A percentile compares a stretch with the other conserved stretches of the same genome.
Evolutionary conservation across 2,888 invertebrate genomes (phyloP).

Genomic region (Oscheius sp.): DNA sequence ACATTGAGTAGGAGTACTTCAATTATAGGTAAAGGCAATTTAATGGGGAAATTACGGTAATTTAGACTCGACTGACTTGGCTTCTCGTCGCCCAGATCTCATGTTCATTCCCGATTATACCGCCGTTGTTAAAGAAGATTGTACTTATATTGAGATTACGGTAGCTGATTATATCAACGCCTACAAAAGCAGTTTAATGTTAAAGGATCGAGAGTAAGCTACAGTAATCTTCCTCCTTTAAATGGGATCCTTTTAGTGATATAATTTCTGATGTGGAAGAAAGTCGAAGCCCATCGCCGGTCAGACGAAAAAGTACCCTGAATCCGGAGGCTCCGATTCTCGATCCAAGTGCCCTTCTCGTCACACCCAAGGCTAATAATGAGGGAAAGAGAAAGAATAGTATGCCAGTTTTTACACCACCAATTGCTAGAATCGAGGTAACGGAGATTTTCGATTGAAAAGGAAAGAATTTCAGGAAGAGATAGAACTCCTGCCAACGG

Average conservation of each 20-base stretch:
- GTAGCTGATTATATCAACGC: slow-evolving; percentile 61
- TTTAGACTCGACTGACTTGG: slow-evolving; percentile 50
- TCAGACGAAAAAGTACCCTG: slow-evolving; percentile 25
- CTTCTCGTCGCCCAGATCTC: slow-evolving; percentile 58
- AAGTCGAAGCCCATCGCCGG: slow-evolving; percentile 29
- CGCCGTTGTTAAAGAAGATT: slow-evolving; percentile 58
- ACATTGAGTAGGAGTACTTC: slow-evolving; percentile 55
- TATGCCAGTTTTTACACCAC: not conserved
- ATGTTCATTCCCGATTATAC: slow-evolving; percentile 62
- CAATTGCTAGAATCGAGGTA: slow-evolving; percentile 21
- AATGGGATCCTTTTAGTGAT: not conserved
- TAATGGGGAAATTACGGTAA: not conserved
- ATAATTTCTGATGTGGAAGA: not conserved
- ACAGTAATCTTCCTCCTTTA: not conserved
- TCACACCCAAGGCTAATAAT: slow-evolving; percentile 36
- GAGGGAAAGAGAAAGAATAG: slow-evolving; percentile 1
- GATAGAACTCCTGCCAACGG: slow-evolving; percentile 23
- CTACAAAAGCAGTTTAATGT: slow-evolving; percentile 61
- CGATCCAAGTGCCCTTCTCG: slow-evolving; percentile 53
- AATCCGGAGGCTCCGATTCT: slow-evolving; percentile 43
- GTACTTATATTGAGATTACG: slow-evolving; percentile 61
- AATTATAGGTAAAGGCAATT: slow-evolving; percentile 49
- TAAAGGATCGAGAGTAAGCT: slow-evolving; percentile 48
- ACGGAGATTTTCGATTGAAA: not conserved
- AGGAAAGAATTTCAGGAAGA: not conserved